Evolutionary conservation across 2,113 vertebrate species (phyloP).

Genomic region (Lycocorax pyrrhopterus): DNA sequence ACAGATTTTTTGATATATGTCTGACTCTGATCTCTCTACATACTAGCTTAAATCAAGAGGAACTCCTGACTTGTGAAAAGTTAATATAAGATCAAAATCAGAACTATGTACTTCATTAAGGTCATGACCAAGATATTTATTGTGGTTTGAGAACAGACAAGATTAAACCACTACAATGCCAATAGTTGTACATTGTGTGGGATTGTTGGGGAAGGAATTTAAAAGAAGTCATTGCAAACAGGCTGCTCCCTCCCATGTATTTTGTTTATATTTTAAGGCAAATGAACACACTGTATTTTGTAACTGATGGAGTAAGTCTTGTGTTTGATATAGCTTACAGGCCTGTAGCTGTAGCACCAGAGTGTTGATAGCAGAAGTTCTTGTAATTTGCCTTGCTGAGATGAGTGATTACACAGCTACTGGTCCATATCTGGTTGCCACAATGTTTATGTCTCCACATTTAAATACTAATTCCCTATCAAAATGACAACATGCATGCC

Average conservation of each 20-base stretch:
- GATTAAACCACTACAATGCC: background rate
- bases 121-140: background rate
- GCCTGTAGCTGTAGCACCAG: background rate
- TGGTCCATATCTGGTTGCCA: background rate
- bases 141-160: slow-evolving; percentile 8
- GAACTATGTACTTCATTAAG: slow-evolving; percentile 24
- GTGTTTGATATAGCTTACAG: background rate
- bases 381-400: background rate
- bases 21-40: slow-evolving; percentile 1
- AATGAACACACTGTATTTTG: background rate
- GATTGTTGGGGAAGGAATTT: background rate
- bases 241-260: background rate
- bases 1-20: slow-evolving; percentile 16
- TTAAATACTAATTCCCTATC: slow-evolving; percentile 1
- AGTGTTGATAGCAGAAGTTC: background rate
- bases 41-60: slow-evolving; percentile 30
- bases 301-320: background rate
- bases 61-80: slow-evolving; percentile 44
- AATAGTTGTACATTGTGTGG: background rate
- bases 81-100: slow-evolving; percentile 64
- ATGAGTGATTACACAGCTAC: background rate
- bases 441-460: background rate
- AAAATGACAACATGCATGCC: background rate
- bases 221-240: slow-evolving; percentile 16
- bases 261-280: background rate